phyloP scores from a whole-genome alignment of 2,797 vertebrate species.

The Lepus oiostolus region DNA sequence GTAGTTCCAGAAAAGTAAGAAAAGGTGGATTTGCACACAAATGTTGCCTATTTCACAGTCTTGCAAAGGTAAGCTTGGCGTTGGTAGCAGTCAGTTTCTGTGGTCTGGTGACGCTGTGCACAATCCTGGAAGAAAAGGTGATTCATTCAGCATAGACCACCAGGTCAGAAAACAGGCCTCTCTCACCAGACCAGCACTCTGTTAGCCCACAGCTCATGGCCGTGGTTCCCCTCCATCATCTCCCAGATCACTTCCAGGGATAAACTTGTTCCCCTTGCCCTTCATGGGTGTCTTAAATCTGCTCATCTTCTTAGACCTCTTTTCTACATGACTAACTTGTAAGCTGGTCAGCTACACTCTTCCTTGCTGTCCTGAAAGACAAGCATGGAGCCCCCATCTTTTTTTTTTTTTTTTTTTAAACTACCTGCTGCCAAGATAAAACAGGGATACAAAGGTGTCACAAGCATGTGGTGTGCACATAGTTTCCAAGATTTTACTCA shows the following conservation, averaged over 20 bases:
- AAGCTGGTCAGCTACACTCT: not conserved
- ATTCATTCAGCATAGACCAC: not conserved
- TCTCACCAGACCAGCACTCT: not conserved
- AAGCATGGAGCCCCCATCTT: not conserved
- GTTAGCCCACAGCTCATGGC: not conserved
- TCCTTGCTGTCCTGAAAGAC: not conserved
- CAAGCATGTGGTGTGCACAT: not conserved
- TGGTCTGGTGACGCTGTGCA: not conserved
- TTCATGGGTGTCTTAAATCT: not conserved
- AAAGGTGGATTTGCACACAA: not conserved
- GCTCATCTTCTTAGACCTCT: not conserved
- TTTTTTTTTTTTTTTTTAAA: not conserved
- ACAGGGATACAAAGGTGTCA: not conserved
- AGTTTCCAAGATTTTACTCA: not conserved
- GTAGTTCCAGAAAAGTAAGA: not conserved
- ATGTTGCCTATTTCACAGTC: not conserved
- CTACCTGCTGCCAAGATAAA: not conserved
- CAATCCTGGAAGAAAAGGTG: not conserved
- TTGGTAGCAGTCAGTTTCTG: not conserved
- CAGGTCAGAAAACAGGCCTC: not conserved
- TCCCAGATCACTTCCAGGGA: not conserved
- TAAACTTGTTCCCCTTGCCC: not conserved
- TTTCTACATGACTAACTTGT: not conserved
- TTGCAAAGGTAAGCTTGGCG: not conserved
- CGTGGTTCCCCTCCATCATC: rapidly evolving